Evolutionary conservation across 2,113 vertebrate species (phyloP), one percentile per base, ranked within the genome.

Genomic region (Phaethornis superciliosus): DNA sequence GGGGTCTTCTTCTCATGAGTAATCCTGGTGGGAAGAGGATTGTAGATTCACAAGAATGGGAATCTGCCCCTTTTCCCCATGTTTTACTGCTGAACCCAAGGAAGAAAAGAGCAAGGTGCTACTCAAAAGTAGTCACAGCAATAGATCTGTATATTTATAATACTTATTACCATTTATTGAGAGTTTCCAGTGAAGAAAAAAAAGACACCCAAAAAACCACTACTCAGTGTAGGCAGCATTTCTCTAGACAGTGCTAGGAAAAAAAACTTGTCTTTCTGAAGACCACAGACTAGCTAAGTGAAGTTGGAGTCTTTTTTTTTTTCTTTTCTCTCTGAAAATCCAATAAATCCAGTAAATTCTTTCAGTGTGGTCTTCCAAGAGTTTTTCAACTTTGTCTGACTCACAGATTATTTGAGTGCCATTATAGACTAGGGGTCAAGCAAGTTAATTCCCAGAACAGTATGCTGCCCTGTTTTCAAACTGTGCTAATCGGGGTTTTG

Each of bases 341-440:
- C 89, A 88, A 83, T 97, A 96, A 96, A 96, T 87, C 95, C 95
- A 93, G 93, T 95, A 93, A 96, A 96, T 96, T 97, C 93, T 94
- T 97, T 95, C 93, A 93, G 91, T 95, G 93, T 94, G 93, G 93
- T 93, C 95, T 97, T 97, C 96, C 95, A 95, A 88, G 87, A 88
- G 96, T 94, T 94, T 95, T 97, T 97, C 89, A 88, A 49, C 88
- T 95, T 93, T 4, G 44, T 90, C 96, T 95, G 93, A 95, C 96
- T 96, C 85, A 6, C 91, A 96, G 96, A 94, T 96, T 92, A 96
- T 96, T 97, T 87, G 90, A 96, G 85, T 94, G 96, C 96, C 87
- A 35, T 95, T 96, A 89, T 56, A 94, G 92, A 90, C 69, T 30
- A 76, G 75, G 91, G 93, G 92, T 94, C 94, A 95, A 71, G 77